Evolutionary conservation across 2,113 vertebrate species (phyloP).

Genomic region (Plecturocebus donacophilus): DNA sequence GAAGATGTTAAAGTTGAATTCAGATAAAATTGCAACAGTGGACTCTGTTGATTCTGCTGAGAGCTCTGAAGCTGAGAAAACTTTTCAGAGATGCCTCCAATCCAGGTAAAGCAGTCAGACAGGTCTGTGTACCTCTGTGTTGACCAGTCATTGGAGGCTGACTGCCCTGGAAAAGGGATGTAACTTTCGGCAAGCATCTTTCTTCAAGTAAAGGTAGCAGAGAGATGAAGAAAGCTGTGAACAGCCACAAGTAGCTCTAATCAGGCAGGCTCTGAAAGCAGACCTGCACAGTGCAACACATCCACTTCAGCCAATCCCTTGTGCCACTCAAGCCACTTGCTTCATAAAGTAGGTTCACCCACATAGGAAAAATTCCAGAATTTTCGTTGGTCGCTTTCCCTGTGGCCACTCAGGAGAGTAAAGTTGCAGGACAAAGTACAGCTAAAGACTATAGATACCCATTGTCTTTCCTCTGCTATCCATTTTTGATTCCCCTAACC

Average conservation of each 20-base stretch:
- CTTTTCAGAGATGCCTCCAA: not conserved
- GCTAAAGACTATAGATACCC: not conserved
- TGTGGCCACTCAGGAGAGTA: not conserved
- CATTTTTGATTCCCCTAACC: not conserved
- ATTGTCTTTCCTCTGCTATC: not conserved
- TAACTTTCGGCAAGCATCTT: not conserved
- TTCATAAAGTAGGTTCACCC: not conserved
- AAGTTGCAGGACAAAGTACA: not conserved
- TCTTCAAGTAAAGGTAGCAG: not conserved
- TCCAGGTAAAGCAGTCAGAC: not conserved
- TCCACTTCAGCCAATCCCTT: not conserved
- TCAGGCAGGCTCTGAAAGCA: not conserved
- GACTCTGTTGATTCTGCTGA: not conserved
- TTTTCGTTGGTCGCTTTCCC: not conserved
- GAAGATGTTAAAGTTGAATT: not conserved
- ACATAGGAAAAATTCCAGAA: not conserved
- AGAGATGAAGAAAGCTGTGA: not conserved
- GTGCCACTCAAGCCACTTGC: not conserved
- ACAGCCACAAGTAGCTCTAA: not conserved
- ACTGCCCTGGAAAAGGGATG: not conserved
- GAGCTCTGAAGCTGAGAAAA: not conserved
- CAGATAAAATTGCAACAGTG: not conserved
- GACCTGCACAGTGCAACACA: not conserved
- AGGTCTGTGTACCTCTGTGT: not conserved
- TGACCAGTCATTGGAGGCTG: not conserved